A percentile compares a stretch with the other conserved stretches of the same genome.
These are phyloP conservation scores for Prunella himalayana DNA, from an alignment of 2,113 vertebrate genomes.

Conservation along the genomic window DNA sequence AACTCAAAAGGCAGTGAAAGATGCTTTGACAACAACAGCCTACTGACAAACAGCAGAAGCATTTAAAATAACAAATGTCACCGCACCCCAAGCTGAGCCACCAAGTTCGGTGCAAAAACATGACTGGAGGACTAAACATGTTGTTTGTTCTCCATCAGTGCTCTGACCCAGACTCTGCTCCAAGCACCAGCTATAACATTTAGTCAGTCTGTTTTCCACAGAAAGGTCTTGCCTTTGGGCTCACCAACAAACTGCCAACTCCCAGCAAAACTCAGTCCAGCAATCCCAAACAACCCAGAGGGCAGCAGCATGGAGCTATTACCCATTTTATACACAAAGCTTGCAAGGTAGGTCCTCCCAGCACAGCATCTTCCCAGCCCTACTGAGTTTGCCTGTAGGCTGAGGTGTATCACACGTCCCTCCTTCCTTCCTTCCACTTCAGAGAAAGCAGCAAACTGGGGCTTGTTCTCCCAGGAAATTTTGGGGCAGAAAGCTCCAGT, in stretches of 20 bases:
- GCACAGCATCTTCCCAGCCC: background rate
- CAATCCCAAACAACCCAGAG: background rate
- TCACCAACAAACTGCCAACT: background rate
- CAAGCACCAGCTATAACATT: background rate
- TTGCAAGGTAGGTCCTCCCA: background rate
- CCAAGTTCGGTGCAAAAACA: background rate
- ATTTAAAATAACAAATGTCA: background rate
- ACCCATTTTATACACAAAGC: background rate
- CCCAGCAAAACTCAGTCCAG: background rate
- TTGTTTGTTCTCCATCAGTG: background rate
- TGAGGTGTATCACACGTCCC: rapidly evolving
- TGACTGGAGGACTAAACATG: rapidly evolving
- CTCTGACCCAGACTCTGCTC: background rate
- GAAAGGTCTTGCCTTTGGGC: background rate
- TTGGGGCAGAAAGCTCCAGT: background rate
- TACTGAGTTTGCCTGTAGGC: background rate
- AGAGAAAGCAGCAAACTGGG: background rate
- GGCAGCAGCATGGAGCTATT: rapidly evolving
- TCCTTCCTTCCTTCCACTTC: background rate
- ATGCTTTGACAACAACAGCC: background rate
- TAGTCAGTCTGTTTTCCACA: background rate
- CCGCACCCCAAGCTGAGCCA: background rate
- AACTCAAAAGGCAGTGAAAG: background rate
- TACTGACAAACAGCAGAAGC: background rate
- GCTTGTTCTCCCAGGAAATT: background rate